These are phyloP conservation scores for Hydraecia micacea DNA, from an alignment of 2,888 invertebrate genomes.

Conservation along the genomic window DNA sequence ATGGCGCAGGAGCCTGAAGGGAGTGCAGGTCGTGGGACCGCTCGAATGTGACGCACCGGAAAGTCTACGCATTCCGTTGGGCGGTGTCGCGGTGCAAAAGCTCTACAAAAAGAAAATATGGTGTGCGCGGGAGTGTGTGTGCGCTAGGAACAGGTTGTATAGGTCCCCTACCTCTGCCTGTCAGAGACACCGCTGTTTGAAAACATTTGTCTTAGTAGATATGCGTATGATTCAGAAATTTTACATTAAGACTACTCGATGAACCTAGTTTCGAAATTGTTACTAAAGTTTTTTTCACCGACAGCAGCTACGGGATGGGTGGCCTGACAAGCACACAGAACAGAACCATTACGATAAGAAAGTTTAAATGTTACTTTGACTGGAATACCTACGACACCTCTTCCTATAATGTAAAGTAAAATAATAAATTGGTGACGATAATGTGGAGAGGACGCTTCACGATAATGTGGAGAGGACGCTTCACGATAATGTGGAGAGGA, in stretches of 20 bases:
- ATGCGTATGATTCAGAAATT: slow-evolving; percentile 4
- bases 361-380: neutral
- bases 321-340: neutral
- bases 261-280: neutral
- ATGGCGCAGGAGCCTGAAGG: slow-evolving; percentile 44
- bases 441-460: neutral
- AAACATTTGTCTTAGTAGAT: slow-evolving; percentile 26
- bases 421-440: neutral
- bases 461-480: neutral
- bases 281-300: neutral
- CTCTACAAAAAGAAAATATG: slow-evolving; percentile 51
- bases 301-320: neutral
- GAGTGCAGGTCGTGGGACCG: slow-evolving; percentile 66
- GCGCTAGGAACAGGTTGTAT: slow-evolving; percentile 30
- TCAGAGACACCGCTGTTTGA: slow-evolving; percentile 23
- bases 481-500: no score
- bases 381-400: no score
- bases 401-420: neutral
- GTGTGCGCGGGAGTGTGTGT: slow-evolving; percentile 27
- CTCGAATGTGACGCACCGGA: slow-evolving; percentile 69
- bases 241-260: neutral
- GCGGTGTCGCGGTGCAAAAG: slow-evolving; percentile 41
- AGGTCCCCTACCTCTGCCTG: slow-evolving; percentile 30
- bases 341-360: neutral
- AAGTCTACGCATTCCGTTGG: slow-evolving; percentile 64